phyloP scores from a whole-genome alignment of 1,140 invertebrate genomes.

The Panagrolaimus sp. region DNA sequence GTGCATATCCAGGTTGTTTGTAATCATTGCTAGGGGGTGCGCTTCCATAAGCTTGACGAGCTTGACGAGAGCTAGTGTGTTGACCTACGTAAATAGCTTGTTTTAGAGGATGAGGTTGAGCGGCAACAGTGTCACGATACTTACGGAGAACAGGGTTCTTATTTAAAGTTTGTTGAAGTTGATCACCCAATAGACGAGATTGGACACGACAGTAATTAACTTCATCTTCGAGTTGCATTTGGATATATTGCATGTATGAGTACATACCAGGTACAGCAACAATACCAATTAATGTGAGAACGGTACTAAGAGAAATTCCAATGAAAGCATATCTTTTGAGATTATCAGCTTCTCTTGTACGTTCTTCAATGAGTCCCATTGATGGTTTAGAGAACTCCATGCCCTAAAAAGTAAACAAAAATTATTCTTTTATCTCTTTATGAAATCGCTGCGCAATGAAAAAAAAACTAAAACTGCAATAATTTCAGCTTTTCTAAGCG shows the following conservation, averaged over 20 bases:
- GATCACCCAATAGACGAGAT: constrained; percentile 6
- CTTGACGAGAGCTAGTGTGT: background rate
- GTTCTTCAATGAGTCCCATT: constrained; percentile 5
- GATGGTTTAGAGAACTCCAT: background rate
- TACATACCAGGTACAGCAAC: constrained; percentile 40
- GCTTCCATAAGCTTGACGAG: constrained; percentile 1
- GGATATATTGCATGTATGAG: constrained; percentile 48
- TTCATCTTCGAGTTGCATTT: constrained; percentile 42
- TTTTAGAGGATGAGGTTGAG: constrained; percentile 14
- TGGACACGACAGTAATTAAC: constrained; percentile 38
- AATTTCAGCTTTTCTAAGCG: too few species aligned
- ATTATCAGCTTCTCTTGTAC: constrained; percentile 6
- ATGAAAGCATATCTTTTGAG: constrained; percentile 30
- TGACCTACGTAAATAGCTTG: constrained; percentile 23
- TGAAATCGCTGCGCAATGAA: too few species aligned
- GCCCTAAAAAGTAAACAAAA: too few species aligned
- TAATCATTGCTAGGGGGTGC: background rate
- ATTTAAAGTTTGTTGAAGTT: constrained; percentile 6
- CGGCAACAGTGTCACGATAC: constrained; percentile 16
- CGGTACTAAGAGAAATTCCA: constrained; percentile 39
- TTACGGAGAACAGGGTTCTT: constrained; percentile 7
- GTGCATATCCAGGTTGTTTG: background rate
- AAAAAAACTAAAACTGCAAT: too few species aligned
- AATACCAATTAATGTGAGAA: constrained; percentile 39
- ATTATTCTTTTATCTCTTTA: too few species aligned